A percentile compares a stretch with the other conserved stretches of the same genome.
phyloP scores from a whole-genome alignment of 2,888 invertebrate genomes.

The Papilio demoleus region DNA sequence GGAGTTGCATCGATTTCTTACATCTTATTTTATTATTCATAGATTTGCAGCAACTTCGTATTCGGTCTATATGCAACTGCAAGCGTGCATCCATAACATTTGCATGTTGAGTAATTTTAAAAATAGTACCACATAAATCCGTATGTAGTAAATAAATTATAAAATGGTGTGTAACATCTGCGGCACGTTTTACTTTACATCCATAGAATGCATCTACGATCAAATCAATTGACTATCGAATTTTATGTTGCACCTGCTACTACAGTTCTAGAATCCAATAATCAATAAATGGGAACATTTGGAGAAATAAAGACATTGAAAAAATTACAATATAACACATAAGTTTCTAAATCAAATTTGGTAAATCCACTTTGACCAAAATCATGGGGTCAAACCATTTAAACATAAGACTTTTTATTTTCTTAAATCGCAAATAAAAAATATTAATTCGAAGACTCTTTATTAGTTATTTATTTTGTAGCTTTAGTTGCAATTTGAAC shows the following conservation, averaged over 20 bases:
- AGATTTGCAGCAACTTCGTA: constrained; percentile 28
- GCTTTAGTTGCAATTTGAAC: too few species aligned
- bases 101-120: constrained; percentile 28
- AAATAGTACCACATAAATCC: constrained; percentile 26
- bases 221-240: not conserved
- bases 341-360: too few species aligned
- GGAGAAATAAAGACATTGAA: too few species aligned
- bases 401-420: too few species aligned
- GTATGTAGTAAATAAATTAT: constrained; percentile 14
- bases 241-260: not conserved
- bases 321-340: too few species aligned
- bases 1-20: constrained; percentile 34
- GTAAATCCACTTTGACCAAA: too few species aligned
- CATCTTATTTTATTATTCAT: constrained; percentile 40
- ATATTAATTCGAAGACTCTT: too few species aligned
- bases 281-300: too few species aligned
- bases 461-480: too few species aligned
- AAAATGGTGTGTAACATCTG: constrained; percentile 15
- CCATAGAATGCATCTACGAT: not conserved
- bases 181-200: constrained; percentile 3
- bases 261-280: not conserved
- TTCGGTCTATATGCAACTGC: constrained; percentile 29
- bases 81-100: constrained; percentile 30
- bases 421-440: too few species aligned
- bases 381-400: too few species aligned